Percentiles rank a stretch among this genome's conserved stretches.
Evolutionary conservation across 2,797 vertebrate genomes (phyloP).

Genomic region (Brachymystax lenok): DNA sequence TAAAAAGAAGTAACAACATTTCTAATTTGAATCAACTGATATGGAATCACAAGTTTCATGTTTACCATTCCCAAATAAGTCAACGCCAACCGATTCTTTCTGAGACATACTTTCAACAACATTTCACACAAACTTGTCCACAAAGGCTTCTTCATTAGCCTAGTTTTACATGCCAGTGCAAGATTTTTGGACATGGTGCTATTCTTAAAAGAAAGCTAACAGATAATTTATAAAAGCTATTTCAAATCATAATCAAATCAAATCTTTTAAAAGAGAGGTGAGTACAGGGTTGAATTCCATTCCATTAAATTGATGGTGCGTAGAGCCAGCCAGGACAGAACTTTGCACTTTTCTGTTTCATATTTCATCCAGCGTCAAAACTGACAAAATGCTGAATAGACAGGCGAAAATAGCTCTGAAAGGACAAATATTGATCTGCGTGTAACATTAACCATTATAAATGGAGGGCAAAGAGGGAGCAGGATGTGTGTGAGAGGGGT

Average conservation of each 20-base stretch:
- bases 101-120: not conserved
- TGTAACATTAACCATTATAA: conserved; percentile 41
- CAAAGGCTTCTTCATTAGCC: not conserved
- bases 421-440: conserved; percentile 39
- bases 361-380: conserved; percentile 25
- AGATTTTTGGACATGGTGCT: conserved; percentile 11
- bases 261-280: not conserved
- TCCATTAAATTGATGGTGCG: not conserved
- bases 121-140: not conserved
- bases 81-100: not conserved
- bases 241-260: no score
- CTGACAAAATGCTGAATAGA: conserved; percentile 19
- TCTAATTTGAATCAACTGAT: not conserved
- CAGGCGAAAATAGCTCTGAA: conserved; percentile 15
- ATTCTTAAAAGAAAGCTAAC: not conserved
- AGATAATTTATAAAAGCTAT: not conserved
- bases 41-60: not conserved
- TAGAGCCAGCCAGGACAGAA: not conserved
- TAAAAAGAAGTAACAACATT: not conserved
- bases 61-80: not conserved
- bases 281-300: not conserved
- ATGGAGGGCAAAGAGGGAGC: conserved; percentile 12
- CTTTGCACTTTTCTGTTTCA: conserved; percentile 28
- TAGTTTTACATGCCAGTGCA: not conserved
- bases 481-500: conserved; percentile 6